A percentile compares a stretch with the other conserved stretches of the same genome.
Evolutionary conservation across 2,113 vertebrate genomes (phyloP).

Genomic region (Gymnobelideus leadbeateri): DNA sequence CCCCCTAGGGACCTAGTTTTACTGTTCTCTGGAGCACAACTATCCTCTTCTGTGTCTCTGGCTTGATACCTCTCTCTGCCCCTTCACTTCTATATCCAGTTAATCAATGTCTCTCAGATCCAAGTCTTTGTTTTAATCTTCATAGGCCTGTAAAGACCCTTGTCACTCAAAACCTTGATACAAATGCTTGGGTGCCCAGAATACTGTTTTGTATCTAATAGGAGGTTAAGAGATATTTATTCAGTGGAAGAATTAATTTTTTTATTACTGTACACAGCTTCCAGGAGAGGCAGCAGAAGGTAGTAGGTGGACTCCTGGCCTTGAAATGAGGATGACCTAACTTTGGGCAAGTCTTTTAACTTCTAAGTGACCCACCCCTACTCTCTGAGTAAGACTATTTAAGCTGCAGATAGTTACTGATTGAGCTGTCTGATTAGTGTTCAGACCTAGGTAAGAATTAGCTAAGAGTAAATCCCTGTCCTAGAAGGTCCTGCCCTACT

Average conservation of each 20-base stretch:
- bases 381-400: background rate
- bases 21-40: slow-evolving; percentile 25
- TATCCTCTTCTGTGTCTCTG: background rate
- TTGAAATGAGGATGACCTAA: background rate
- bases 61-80: background rate
- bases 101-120: background rate
- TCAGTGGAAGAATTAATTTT: background rate
- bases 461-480: background rate
- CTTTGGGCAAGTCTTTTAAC: background rate
- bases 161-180: background rate
- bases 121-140: background rate
- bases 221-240: background rate
- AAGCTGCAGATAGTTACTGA: background rate
- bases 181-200: background rate
- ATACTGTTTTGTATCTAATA: background rate
- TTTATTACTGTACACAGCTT: background rate
- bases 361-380: background rate
- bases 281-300: background rate
- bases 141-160: background rate
- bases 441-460: background rate
- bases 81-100: background rate
- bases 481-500: background rate
- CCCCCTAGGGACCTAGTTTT: background rate
- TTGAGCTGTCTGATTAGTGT: background rate
- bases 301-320: background rate